These are phyloP conservation scores for Ceraclea dissimilis DNA, from an alignment of 2,888 invertebrate species.

Conservation along the genomic window DNA sequence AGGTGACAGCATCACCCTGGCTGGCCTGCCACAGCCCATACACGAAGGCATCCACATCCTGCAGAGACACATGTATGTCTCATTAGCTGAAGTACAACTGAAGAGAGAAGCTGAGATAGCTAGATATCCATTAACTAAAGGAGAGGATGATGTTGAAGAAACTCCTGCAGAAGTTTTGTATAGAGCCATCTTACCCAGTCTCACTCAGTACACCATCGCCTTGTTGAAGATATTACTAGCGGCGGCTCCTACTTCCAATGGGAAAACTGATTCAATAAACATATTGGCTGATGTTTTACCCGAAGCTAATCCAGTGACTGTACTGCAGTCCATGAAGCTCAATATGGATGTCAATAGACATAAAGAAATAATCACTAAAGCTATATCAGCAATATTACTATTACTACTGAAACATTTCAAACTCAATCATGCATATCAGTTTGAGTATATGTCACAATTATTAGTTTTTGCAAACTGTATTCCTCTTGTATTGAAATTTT, in stretches of 20 bases:
- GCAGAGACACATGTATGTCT: conserved; percentile 88
- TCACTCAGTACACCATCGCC: conserved; percentile 97
- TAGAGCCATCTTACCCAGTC: conserved; percentile 88
- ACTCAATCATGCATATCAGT: conserved; percentile 94
- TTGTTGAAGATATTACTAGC: conserved; percentile 93
- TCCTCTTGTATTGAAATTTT: conserved; percentile 94
- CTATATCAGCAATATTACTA: conserved; percentile 82
- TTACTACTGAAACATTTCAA: conserved; percentile 95
- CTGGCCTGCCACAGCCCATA: conserved; percentile 94
- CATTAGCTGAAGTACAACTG: conserved; percentile 86
- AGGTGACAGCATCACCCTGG: conserved; percentile 79
- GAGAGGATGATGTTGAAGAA: conserved; percentile 69
- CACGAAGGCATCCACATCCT: conserved; percentile 91
- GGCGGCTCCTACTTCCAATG: conserved; percentile 98
- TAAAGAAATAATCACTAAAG: conserved; percentile 97
- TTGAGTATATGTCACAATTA: conserved; percentile 98
- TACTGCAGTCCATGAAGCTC: conserved; percentile 87
- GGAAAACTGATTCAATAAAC: conserved; percentile 95
- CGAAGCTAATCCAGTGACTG: conserved; percentile 95
- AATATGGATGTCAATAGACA: conserved; percentile 97
- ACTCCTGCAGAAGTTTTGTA: conserved; percentile 87
- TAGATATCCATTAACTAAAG: conserved; percentile 81
- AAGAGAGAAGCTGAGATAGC: conserved; percentile 86
- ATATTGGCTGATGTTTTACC: conserved; percentile 97
- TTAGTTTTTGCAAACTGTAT: conserved; percentile 98